Evolutionary conservation across 2,888 invertebrate genomes (phyloP), one percentile per base, ranked within the genome.

Genomic region (Penaeus monodon): DNA sequence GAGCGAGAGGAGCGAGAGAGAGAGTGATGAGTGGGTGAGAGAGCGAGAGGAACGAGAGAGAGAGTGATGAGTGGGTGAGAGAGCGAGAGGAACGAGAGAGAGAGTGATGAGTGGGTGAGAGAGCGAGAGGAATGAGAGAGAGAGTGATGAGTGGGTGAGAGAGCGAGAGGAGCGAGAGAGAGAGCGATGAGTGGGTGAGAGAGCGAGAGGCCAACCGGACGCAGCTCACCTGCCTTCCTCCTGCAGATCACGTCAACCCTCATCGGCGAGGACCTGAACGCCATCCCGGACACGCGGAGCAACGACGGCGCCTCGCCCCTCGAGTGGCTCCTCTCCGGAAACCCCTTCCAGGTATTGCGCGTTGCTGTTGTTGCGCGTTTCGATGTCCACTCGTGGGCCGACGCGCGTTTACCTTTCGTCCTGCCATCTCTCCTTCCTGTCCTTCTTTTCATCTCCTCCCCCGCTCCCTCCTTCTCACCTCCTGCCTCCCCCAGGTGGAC

Each of bases 201-300:
- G 78, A n/a, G 33, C 38, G 38, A 44, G 38, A 44, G 38, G 8
- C 2, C 38, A 7, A 44, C 8, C 38, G 38, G 0, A 7, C 38
- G 38, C 38, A 44, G 38, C 44, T 44, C 44, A 20, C 57, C 57
- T 57, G 17, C 10, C 57, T 57, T 12, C 17, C 57, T 57, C 57
- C 17, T 17, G 57, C 82, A 91, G 91, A 90, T 91, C 66, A 91
- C 91, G 3, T 90, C 91, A 44, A 88, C 91, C 2, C 85, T 91
- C 70, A 83, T 91, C 7, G 91, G 91, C 33, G 90, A 90, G 38
- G 90, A 89, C 29, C 84, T 89, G 49, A 90, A 90, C 85, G 89
- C 84, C n/a, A 86, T 90, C 22, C 87, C 90, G 10, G 90, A 91
- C 57, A 90, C 90, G 29, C 87, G 90, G 3, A 89, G 90, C 81